Base-by-base conservation (phyloP, 2,797 vertebrate genomes). In the Centropyge bicolor region DNA sequence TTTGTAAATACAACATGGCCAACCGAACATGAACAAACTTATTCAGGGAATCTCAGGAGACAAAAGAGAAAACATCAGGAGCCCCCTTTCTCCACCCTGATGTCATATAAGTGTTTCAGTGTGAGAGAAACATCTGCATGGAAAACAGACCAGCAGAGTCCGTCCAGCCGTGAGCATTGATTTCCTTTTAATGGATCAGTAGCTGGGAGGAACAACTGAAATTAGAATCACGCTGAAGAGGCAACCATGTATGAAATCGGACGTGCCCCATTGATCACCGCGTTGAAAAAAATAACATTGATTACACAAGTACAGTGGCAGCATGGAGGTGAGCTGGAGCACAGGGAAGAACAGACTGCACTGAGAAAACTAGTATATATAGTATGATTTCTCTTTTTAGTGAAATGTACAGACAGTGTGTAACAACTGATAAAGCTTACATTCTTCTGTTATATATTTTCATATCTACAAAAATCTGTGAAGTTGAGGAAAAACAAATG, bases 171-270 rank as follows among this genome's bases (percentile, higher is more conserved):
- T 0, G 6, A 2, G 0, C 45, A 94, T 94, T 62, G 92, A 95
- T 94, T 91, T 89, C 80, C 83, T 86, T 76, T 88, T 91, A 92
- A 92, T 92, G 91, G 92, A 91, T 88, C 84, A 68, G 78, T n/a
- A 55, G 86, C 88, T 86, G 81, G 36, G 71, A 85, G 85, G 82
- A 86, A 80, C 45, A 72, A 55, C 78, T 89, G 46, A 82, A 86
- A 92, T 94, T 86, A 89, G 84, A 84, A 77, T 78, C 68, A 22
- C 56, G 78, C 82, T 61, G 78, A 86, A 77, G 84, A 83, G 77
- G 84, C 94, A 90, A 80, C 92, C 93, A 94, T 91, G 93, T 89
- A 66, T 96, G 93, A 97, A 97, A 97, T 96, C 16, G 89, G 96
- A 96, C 95, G 0, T 91, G 94, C 87, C 94, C 90, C 89, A 97